A percentile compares a stretch with the other conserved stretches of the same genome.
phyloP scores from a whole-genome alignment of 2,113 vertebrate genomes.

The Embiotoca jacksoni region DNA sequence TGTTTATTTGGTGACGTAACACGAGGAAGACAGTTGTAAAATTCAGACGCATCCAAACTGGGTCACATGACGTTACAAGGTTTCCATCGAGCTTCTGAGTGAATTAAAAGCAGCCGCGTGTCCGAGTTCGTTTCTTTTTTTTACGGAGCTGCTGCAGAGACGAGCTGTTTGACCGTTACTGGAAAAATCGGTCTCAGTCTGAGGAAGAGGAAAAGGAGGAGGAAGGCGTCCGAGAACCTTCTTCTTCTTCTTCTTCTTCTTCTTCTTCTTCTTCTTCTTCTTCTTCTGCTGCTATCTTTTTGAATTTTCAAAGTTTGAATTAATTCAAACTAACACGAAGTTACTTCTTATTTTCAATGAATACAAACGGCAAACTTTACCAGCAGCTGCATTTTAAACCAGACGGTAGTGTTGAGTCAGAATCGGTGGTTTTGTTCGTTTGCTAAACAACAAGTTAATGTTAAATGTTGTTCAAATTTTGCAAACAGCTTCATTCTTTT shows the following conservation, averaged over 20 bases:
- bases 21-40: constrained; percentile 41
- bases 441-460: too few relatives aligned
- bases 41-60: constrained; percentile 52
- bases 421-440: too few relatives aligned
- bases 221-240: neutral
- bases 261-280: neutral
- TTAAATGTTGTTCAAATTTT: too few relatives aligned
- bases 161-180: constrained; percentile 13
- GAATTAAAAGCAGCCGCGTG: constrained; percentile 74
- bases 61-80: constrained; percentile 74
- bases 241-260: neutral
- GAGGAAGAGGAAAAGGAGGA: constrained; percentile 3
- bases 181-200: constrained; percentile 55
- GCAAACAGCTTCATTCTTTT: too few relatives aligned
- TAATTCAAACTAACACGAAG: too few relatives aligned
- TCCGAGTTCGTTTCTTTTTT: constrained; percentile 45
- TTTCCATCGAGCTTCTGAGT: constrained; percentile 61
- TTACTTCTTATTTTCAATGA: too few relatives aligned
- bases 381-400: too few relatives aligned
- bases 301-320: too few relatives aligned
- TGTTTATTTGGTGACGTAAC: constrained; percentile 72
- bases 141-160: constrained; percentile 8
- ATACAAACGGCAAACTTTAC: too few relatives aligned
- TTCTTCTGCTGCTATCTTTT: neutral
- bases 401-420: too few relatives aligned